A percentile compares a stretch with the other conserved stretches of the same genome.
phyloP scores from a whole-genome alignment of 2,113 vertebrate species.

The Macroglossus sobrinus region DNA sequence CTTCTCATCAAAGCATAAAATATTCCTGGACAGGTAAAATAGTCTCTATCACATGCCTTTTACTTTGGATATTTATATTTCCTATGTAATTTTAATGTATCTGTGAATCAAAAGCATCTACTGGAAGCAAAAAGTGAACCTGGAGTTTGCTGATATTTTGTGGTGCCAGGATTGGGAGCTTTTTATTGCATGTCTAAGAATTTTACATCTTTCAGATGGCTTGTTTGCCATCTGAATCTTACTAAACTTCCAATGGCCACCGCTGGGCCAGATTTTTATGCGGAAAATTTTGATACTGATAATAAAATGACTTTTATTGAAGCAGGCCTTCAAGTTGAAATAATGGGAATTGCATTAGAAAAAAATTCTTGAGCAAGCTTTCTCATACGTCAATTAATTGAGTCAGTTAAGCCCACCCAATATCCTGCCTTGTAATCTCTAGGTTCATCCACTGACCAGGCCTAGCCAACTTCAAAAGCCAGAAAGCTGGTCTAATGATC shows the following conservation, averaged over 20 bases:
- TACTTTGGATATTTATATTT: constrained; percentile 77
- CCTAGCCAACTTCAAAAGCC: background rate
- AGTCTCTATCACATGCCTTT: constrained; percentile 60
- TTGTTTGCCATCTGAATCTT: constrained; percentile 72
- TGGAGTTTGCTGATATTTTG: constrained; percentile 72
- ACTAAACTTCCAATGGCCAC: constrained; percentile 67
- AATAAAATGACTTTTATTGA: constrained; percentile 69
- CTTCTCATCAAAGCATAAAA: constrained; percentile 69
- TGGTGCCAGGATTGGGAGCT: constrained; percentile 68
- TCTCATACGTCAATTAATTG: background rate
- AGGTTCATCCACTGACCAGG: background rate
- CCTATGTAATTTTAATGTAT: constrained; percentile 78
- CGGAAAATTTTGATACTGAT: constrained; percentile 23
- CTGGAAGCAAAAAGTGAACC: constrained; percentile 75
- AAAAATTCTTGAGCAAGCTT: constrained; percentile 42
- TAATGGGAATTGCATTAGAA: constrained; percentile 36
- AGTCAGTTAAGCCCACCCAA: background rate
- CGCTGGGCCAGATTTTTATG: constrained; percentile 31
- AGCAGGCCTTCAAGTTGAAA: constrained; percentile 63
- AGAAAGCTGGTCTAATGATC: background rate
- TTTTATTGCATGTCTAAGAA: constrained; percentile 71
- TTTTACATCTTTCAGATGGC: constrained; percentile 70
- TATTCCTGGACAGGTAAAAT: constrained; percentile 63
- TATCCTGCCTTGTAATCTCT: background rate
- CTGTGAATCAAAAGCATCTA: constrained; percentile 79